Evolutionary conservation across 2,113 vertebrate genomes (phyloP).

Genomic region (Leiothrix lutea): DNA sequence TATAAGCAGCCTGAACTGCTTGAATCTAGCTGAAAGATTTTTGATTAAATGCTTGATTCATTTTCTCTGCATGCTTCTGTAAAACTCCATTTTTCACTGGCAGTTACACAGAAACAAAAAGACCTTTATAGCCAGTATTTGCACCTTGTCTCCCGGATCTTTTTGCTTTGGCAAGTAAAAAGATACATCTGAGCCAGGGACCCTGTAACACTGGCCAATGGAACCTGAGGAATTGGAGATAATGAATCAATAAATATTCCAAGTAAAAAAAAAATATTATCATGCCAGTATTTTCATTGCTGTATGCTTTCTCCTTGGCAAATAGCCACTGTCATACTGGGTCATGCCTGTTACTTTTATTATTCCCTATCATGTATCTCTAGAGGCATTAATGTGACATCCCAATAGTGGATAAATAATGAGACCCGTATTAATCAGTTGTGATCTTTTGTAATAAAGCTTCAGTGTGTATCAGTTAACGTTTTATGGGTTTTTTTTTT

Average conservation of each 20-base stretch:
- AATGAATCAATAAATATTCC: background rate
- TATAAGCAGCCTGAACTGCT: background rate
- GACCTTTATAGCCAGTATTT: background rate
- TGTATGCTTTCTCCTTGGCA: background rate
- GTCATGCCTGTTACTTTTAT: background rate
- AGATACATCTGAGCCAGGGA: background rate
- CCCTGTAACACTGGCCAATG: background rate
- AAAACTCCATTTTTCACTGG: background rate
- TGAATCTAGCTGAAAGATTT: background rate
- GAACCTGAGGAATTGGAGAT: background rate
- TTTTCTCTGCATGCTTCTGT: conserved; percentile 16
- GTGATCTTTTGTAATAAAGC: background rate
- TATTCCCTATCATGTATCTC: background rate
- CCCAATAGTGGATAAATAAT: background rate
- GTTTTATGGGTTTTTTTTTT: background rate
- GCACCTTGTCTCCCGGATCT: background rate
- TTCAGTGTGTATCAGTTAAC: background rate
- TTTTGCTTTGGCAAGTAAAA: background rate
- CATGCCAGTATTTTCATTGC: background rate
- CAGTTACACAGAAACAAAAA: background rate
- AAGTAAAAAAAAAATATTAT: background rate
- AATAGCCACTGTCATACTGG: background rate
- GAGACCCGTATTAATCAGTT: background rate
- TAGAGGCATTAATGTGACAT: background rate
- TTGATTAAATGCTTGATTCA: conserved; percentile 4